phyloP scores from a whole-genome alignment of 2,113 vertebrate species.

The Hystrix brachyura region DNA sequence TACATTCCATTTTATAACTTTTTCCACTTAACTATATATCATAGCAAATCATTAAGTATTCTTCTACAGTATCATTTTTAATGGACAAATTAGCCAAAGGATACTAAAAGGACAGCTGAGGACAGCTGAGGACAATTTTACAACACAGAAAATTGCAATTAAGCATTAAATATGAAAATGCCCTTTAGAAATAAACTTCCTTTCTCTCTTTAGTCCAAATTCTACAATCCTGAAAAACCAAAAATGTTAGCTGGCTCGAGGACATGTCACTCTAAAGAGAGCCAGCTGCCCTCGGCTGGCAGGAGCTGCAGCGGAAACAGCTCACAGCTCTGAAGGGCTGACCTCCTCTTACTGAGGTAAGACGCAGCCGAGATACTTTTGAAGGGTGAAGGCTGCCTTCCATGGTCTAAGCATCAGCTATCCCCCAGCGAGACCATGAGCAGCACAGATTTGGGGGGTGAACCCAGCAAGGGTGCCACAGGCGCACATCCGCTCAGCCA shows the following conservation, averaged over 20 bases:
- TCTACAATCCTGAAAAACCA: not conserved
- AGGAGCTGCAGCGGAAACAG: fast-evolving
- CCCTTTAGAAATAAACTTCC: not conserved
- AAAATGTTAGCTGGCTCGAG: not conserved
- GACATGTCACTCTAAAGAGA: not conserved
- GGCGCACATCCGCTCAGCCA: not conserved
- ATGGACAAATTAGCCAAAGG: not conserved
- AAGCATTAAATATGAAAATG: not conserved
- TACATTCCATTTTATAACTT: constrained; percentile 37
- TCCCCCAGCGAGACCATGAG: not conserved
- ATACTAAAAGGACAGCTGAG: not conserved
- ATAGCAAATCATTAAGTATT: not conserved
- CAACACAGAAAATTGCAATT: not conserved
- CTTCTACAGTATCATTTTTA: not conserved
- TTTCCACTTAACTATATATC: not conserved
- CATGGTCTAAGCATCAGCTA: not conserved
- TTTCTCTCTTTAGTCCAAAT: not conserved
- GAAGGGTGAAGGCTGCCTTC: not conserved
- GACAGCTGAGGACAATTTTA: not conserved
- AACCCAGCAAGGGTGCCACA: not conserved
- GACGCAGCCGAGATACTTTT: fast-evolving
- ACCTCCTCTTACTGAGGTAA: fast-evolving
- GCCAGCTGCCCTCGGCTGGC: not conserved
- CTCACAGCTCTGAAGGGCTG: fast-evolving
- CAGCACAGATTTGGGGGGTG: fast-evolving